Evolutionary conservation across 2,888 invertebrate species (phyloP), one percentile per base, ranked within the genome.

Genomic region (Sipha maydis): DNA sequence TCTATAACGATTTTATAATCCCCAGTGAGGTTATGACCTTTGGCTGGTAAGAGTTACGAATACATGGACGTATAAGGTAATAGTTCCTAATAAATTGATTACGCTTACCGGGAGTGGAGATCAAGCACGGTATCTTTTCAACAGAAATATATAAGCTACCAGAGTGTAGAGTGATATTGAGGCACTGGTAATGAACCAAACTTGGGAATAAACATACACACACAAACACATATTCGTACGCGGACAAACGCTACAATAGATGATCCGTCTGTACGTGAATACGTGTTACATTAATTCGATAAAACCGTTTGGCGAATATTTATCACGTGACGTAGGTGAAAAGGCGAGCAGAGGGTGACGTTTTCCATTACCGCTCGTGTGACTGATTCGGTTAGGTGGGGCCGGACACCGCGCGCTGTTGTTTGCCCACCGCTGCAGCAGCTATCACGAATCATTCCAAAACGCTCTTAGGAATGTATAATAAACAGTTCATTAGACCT

Each of bases 381-480:
- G 83, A 83, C 83, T 71, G 48, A 71, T 83, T 83, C 48, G 31
- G 21, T 34, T 82, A 28, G 41, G 14, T 41, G 41, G 41, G 41
- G 41, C 41, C 11, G 41, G 8, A 2, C 4, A 4, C 67, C 67
- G 67, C 67, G 31, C 17, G 61, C 34, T 21, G 71, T 83, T 48
- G 25, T 71, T 83, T 83, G 82, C 54, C 71, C 31, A 34, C 54
- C 48, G 48, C 48, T 14, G 48, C 48, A 14, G 31, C 83, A 73
- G 48, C 48, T 28, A 25, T 83, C 11, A 31, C 14, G 31, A 17
- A 48, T 14, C 8, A 54, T 54, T 73, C 71, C 71, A 31, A 71
- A 83, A 83, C 31, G 71, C 71, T 31, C 71, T 83, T 71, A 54
- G 83, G 83, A 83, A 83, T 73, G 71, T 83, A 48, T 71, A 73